Percentiles rank a stretch among this genome's conserved stretches.
These are phyloP conservation scores for Oxystoma pomonae DNA, from an alignment of 2,888 invertebrate species.

Conservation along the genomic window DNA sequence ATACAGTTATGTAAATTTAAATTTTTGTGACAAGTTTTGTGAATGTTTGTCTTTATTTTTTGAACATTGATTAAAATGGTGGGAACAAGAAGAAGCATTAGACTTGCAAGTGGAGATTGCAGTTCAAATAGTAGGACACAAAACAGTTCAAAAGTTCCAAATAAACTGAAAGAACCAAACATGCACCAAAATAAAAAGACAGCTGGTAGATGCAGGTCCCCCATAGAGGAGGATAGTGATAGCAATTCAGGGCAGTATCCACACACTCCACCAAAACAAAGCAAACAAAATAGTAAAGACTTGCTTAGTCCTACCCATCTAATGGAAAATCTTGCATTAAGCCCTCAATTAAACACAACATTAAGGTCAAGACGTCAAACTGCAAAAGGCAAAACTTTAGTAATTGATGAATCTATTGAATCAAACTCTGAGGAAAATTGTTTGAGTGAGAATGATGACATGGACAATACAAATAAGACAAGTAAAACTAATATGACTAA, in stretches of 20 bases:
- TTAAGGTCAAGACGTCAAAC: no score
- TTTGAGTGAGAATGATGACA: no score
- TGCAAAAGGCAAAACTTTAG: no score
- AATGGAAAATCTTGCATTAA: slow-evolving; percentile 10
- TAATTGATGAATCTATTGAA: no score
- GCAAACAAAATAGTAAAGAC: neutral
- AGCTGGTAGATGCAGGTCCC: neutral
- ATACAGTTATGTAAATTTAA: no score
- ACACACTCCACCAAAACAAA: slow-evolving; percentile 5
- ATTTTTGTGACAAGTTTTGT: no score
- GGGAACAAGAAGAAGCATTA: neutral
- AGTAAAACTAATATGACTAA: neutral
- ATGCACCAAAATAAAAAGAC: neutral
- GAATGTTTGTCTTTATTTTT: no score
- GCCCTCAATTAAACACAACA: no score
- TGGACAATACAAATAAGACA: no score
- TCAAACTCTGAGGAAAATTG: no score
- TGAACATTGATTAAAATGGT: neutral
- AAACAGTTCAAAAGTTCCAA: neutral
- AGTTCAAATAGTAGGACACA: neutral
- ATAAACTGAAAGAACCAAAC: neutral
- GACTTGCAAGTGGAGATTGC: neutral
- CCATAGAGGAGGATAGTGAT: neutral
- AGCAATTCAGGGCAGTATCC: neutral
- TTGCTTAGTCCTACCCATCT: slow-evolving; percentile 21